Conservation (phyloP, 2,113 vertebrate species). For the Pseudopipra pipra region DNA sequence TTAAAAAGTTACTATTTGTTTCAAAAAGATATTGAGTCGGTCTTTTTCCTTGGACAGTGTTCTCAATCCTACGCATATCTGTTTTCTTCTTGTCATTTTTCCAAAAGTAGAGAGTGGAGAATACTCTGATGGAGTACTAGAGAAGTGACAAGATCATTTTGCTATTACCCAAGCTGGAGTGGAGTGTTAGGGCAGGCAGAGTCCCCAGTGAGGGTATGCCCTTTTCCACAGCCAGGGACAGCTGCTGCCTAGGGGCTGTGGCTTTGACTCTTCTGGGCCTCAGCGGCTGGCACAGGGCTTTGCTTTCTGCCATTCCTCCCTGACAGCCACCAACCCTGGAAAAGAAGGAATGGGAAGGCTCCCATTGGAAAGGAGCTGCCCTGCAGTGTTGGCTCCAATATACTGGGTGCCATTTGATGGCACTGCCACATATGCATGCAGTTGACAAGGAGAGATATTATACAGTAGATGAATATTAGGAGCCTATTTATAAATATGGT, state of each 20-base stretch:
- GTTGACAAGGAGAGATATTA: neutral
- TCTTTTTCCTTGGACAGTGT: neutral
- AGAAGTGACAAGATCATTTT: neutral
- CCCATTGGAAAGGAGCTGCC: neutral
- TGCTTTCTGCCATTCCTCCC: neutral
- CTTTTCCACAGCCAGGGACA: neutral
- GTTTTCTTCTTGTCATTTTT: neutral
- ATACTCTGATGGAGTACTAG: neutral
- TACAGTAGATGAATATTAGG: neutral
- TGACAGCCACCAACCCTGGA: neutral
- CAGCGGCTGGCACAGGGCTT: neutral
- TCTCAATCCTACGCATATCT: neutral
- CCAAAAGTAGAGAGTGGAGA: neutral
- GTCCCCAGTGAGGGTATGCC: neutral
- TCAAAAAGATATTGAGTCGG: neutral
- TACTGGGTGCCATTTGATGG: neutral
- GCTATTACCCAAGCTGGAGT: neutral
- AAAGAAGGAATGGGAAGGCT: neutral
- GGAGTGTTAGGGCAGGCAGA: neutral
- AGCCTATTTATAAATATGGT: neutral
- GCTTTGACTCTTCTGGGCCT: neutral
- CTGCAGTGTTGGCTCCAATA: neutral
- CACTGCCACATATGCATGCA: fast-evolving
- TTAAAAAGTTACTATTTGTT: neutral
- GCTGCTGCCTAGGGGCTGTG: neutral